Evolutionary conservation across 2,113 vertebrate genomes (phyloP), one percentile per base, ranked within the genome.

Genomic region (Cyanoramphus novaezelandiae): DNA sequence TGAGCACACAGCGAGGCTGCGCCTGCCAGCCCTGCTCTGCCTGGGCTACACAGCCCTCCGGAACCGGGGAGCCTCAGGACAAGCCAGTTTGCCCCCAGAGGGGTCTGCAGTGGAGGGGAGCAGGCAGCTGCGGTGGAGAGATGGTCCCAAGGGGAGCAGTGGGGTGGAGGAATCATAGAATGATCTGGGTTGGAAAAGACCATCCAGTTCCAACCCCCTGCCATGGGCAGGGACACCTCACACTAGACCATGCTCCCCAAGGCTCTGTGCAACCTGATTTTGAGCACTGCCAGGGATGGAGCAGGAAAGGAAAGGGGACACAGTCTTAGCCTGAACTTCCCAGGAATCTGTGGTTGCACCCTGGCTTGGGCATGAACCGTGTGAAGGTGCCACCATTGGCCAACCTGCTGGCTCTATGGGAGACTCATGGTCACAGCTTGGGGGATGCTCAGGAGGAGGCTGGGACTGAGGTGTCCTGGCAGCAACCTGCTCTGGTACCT

Each of bases 371-470:
- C 29, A 67, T 62, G 28, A 86, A 19, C 24, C 2, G 0, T 41
- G 21, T 41, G 37, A 70, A 78, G 70, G 47, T 60, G 29, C 64
- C 27, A 74, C 23, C 52, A 23, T 52, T 4, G 5, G 35, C 15
- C 10, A 5, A 47, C 17, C 41, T 41, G 18, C n/a, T 81, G 27
- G 13, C 10, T 68, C 10, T 59, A 2, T 7, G 21, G 14, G 27
- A 6, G 13, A 25, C 55, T 59, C 1, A 0, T 10, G 24, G 2
- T 55, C 43, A 25, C 1, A 0, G 52, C 67, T 69, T 76, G 3
- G 7, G 37, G 37, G 19, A 31, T 67, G 37, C 37, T 77, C n/a
- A 81, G 59, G 69, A 80, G 70, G n/a, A 77, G 12, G 18, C 29
- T 39, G 62, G 27, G 37, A 46, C 60, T 37, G 77, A 57, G 11